Evolutionary conservation across 1,140 invertebrate genomes (phyloP).

Genomic region (Homarus americanus): DNA sequence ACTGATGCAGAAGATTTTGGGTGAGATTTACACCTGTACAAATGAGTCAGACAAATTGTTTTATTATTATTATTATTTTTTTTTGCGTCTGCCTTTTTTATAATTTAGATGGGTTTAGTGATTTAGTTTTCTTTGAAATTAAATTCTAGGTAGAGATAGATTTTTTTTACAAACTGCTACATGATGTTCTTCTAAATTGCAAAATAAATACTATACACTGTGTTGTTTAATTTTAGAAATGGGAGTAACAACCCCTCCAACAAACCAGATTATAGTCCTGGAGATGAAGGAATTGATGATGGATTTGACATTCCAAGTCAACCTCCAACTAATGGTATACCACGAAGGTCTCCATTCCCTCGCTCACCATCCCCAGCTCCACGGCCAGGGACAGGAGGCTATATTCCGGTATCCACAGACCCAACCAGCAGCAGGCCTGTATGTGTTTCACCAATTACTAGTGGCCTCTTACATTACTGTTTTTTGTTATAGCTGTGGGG

Average conservation of each 20-base stretch:
- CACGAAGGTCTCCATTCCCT: conserved; percentile 20
- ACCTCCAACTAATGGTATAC: conserved; percentile 8
- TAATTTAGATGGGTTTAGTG: too few relatives aligned
- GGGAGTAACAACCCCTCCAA: background rate
- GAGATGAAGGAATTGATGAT: conserved; percentile 20
- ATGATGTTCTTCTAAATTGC: too few relatives aligned
- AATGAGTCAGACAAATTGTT: too few relatives aligned
- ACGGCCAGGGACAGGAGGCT: background rate
- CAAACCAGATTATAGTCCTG: background rate
- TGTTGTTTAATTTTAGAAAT: background rate
- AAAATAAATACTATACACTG: too few relatives aligned
- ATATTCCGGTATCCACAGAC: conserved; percentile 10
- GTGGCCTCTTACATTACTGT: background rate
- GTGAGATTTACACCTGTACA: conserved; percentile 4
- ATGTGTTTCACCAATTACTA: background rate
- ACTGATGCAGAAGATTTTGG: conserved; percentile 46
- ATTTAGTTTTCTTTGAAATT: too few relatives aligned
- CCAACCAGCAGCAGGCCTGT: background rate
- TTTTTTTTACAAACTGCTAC: too few relatives aligned
- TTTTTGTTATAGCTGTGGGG: too few relatives aligned
- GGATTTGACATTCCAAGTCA: background rate
- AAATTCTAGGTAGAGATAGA: too few relatives aligned
- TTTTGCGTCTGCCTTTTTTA: too few relatives aligned
- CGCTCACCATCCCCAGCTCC: conserved; percentile 2
- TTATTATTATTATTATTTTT: too few relatives aligned